A percentile compares a stretch with the other conserved stretches of the same genome.
Conservation (phyloP, 2,888 invertebrate species). For the Phlogophora meticulosa region DNA sequence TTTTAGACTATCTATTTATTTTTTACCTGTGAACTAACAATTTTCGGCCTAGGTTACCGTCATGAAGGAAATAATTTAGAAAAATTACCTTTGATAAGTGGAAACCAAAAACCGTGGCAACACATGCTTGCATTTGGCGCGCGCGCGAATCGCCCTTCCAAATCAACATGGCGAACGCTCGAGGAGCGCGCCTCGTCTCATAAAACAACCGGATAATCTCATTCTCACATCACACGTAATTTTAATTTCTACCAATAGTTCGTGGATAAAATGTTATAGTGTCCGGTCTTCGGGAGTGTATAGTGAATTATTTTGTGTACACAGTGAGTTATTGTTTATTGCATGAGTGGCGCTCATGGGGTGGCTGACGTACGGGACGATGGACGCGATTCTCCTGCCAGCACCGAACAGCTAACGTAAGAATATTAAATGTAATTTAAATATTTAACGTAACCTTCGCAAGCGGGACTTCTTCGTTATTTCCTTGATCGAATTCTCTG, state of each 20-base stretch:
- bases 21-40: background rate
- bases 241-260: constrained; percentile 56
- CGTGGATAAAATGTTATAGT: constrained; percentile 85
- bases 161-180: constrained; percentile 87
- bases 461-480: background rate
- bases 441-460: constrained; percentile 29
- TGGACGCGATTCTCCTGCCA: constrained; percentile 88
- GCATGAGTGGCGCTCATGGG: constrained; percentile 89
- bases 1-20: background rate
- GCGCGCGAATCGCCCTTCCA: constrained; percentile 86
- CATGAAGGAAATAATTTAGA: background rate
- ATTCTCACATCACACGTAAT: constrained; percentile 66
- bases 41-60: background rate
- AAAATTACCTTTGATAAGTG: constrained; percentile 1
- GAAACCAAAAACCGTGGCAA: constrained; percentile 66
- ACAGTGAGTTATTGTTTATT: constrained; percentile 83
- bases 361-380: constrained; percentile 81
- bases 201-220: constrained; percentile 76
- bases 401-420: constrained; percentile 89
- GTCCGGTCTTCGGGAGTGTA: constrained; percentile 69
- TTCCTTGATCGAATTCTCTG: constrained; percentile 18
- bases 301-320: constrained; percentile 76
- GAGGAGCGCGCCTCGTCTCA: constrained; percentile 83
- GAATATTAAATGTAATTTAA: constrained; percentile 67
- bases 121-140: constrained; percentile 82